phyloP scores from a whole-genome alignment of 2,797 vertebrate genomes.

The Pogonophryne albipinna region DNA sequence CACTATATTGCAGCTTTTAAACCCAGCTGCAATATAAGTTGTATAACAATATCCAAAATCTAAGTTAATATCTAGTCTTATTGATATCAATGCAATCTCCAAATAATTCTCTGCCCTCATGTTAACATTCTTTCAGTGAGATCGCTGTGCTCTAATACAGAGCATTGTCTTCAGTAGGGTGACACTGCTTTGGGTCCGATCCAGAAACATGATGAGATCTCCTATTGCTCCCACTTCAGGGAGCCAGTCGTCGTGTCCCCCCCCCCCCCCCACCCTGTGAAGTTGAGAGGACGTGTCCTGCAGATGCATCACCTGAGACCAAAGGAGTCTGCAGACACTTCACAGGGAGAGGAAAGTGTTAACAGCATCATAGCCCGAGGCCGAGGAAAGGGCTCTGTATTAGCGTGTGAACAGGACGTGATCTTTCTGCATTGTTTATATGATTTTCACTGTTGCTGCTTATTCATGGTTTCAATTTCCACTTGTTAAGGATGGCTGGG shows the following conservation, averaged over 20 bases:
- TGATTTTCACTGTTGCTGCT: neutral
- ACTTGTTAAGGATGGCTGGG: neutral
- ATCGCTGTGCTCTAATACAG: neutral
- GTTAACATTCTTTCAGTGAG: neutral
- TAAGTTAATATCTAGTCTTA: no score
- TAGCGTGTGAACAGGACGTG: constrained; percentile 19
- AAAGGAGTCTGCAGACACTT: constrained; percentile 39
- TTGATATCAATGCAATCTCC: no score
- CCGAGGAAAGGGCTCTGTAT: constrained; percentile 19
- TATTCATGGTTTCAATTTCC: constrained; percentile 12
- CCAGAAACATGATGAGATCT: constrained; percentile 22
- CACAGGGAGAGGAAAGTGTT: constrained; percentile 42
- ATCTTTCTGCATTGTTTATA: neutral
- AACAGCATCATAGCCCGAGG: constrained; percentile 33
- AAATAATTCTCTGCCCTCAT: neutral
- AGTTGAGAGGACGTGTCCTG: constrained; percentile 34
- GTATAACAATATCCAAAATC: no score
- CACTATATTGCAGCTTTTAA: no score
- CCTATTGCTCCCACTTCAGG: constrained; percentile 9
- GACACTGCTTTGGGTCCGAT: constrained; percentile 1
- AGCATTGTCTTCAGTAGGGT: neutral
- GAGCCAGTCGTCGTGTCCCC: no score
- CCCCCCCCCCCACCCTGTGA: constrained; percentile 6
- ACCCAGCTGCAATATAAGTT: no score
- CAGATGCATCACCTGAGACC: constrained; percentile 39